Conservation (phyloP, 1,140 invertebrate species). For the Sminthurinus signatus region DNA sequence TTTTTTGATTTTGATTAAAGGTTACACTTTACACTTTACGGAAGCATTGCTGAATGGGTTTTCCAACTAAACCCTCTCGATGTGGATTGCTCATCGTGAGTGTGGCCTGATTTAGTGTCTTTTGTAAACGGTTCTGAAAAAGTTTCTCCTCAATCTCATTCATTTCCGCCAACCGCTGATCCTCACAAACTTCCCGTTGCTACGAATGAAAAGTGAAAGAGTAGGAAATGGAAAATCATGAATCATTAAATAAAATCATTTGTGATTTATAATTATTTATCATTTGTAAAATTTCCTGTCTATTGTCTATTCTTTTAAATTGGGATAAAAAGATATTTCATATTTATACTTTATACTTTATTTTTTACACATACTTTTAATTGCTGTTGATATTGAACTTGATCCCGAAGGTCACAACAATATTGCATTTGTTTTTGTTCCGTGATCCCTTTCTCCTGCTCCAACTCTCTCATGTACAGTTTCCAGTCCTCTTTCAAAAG, state of each 20-base stretch:
- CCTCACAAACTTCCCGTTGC: constrained; percentile 16
- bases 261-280: no score
- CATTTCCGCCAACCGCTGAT: constrained; percentile 24
- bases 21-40: constrained; percentile 5
- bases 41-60: constrained; percentile 23
- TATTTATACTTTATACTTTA: no score
- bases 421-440: constrained; percentile 19
- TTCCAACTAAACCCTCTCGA: constrained; percentile 18
- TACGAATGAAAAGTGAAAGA: constrained; percentile 14
- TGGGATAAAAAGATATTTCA: no score
- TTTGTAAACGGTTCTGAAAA: constrained; percentile 25
- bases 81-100: constrained; percentile 26
- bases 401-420: constrained; percentile 26
- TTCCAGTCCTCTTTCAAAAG: constrained; percentile 33
- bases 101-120: constrained; percentile 17
- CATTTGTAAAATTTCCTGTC: no score
- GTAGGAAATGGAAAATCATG: no score
- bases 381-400: constrained; percentile 18
- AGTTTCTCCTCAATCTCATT: constrained; percentile 25
- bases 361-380: constrained; percentile 11
- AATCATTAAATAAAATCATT: no score
- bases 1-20: no score
- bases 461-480: constrained; percentile 26
- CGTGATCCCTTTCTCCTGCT: constrained; percentile 17
- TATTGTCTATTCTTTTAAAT: background rate